Percentiles rank a stretch among this genome's conserved stretches.
These are phyloP conservation scores for Dromius quadrimaculatus DNA, from an alignment of 2,888 invertebrate genomes.

Conservation along the genomic window DNA sequence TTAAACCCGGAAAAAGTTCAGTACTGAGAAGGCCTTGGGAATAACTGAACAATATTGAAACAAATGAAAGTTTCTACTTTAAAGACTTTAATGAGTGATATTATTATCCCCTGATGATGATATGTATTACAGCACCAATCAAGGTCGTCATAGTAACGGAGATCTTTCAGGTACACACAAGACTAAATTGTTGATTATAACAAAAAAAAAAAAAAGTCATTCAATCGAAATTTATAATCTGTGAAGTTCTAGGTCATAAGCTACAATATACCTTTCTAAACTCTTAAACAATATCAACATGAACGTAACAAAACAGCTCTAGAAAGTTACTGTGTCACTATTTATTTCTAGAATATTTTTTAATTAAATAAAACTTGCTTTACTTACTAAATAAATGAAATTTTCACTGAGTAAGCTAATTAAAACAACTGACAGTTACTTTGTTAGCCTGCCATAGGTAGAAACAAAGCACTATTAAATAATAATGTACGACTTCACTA, in stretches of 20 bases:
- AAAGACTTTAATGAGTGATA: no score
- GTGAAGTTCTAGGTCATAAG: constrained; percentile 47
- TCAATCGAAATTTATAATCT: constrained; percentile 46
- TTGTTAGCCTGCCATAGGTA: constrained; percentile 46
- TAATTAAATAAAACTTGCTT: constrained; percentile 11
- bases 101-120: no score
- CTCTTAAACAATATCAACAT: constrained; percentile 53
- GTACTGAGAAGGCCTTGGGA: constrained; percentile 29
- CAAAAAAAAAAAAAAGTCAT: constrained; percentile 1
- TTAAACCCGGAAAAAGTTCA: constrained; percentile 6
- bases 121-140: constrained; percentile 41
- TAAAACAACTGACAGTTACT: constrained; percentile 46
- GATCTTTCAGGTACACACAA: neutral
- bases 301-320: constrained; percentile 53
- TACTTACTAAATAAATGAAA: constrained; percentile 30
- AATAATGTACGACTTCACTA: constrained; percentile 37
- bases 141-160: constrained; percentile 44
- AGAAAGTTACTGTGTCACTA: constrained; percentile 41
- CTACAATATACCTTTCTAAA: constrained; percentile 53
- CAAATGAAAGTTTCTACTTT: constrained; percentile 22
- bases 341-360: neutral
- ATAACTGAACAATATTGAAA: neutral
- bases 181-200: constrained; percentile 3
- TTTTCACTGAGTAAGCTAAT: constrained; percentile 6
- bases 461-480: constrained; percentile 28